These are phyloP conservation scores for Scaptomyza cyrtandrae DNA, from an alignment of 2,888 invertebrate genomes.

Conservation along the genomic window DNA sequence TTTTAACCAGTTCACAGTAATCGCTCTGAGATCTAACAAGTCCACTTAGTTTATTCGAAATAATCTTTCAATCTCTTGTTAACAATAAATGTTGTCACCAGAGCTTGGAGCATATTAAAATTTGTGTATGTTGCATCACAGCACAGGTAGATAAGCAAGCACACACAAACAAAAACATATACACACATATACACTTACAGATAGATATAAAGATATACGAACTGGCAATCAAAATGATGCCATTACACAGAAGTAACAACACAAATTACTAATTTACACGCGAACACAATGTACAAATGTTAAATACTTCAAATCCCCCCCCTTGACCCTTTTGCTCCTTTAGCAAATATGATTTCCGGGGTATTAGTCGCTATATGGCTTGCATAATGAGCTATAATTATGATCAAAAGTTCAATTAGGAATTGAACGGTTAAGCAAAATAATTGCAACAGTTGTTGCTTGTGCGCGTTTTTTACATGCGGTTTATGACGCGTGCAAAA, in stretches of 20 bases:
- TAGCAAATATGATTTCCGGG: slow-evolving; percentile 17
- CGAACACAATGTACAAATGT: slow-evolving; percentile 38
- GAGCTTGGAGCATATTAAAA: background rate
- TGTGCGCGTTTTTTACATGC: slow-evolving; percentile 30
- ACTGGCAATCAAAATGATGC: slow-evolving; percentile 43
- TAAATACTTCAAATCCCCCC: background rate
- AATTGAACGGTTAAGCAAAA: slow-evolving; percentile 58
- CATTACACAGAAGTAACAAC: slow-evolving; percentile 42
- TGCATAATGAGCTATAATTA: slow-evolving; percentile 66
- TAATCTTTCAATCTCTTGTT: slow-evolving; percentile 7
- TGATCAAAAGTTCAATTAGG: slow-evolving; percentile 59
- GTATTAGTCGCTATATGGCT: slow-evolving; percentile 40
- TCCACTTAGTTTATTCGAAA: background rate
- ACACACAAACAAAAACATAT: slow-evolving; percentile 4
- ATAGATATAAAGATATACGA: background rate
- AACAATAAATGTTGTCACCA: slow-evolving; percentile 34
- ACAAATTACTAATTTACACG: slow-evolving; percentile 74
- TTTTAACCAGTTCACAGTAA: too few species aligned
- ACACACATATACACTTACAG: background rate
- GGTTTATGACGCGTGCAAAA: slow-evolving; percentile 17
- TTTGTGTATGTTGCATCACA: background rate
- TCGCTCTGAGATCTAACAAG: background rate
- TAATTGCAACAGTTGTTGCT: slow-evolving; percentile 38
- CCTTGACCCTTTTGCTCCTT: background rate
- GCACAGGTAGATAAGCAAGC: background rate